Evolutionary conservation across 2,113 vertebrate species (phyloP).

Genomic region (Podiceps cristatus): DNA sequence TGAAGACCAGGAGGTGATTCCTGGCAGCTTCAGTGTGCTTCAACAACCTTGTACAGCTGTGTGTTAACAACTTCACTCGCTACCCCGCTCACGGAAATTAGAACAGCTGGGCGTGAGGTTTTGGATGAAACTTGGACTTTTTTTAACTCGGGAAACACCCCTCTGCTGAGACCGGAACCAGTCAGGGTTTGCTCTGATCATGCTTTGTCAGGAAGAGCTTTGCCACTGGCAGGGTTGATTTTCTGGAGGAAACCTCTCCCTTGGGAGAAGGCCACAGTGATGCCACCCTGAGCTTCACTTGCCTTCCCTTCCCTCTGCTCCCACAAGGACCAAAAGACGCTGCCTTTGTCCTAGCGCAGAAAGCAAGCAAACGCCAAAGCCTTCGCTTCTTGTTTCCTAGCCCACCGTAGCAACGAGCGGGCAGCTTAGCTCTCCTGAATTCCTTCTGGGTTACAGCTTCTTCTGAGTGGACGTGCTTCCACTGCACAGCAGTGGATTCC

Average conservation of each 20-base stretch:
- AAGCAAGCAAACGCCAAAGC: neutral
- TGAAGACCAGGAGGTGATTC: neutral
- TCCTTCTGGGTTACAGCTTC: neutral
- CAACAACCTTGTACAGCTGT: neutral
- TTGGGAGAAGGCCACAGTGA: neutral
- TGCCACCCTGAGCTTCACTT: neutral
- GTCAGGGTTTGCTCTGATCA: neutral
- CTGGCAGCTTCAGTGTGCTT: neutral
- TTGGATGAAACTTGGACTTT: neutral
- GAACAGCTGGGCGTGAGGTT: neutral
- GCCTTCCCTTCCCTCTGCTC: neutral
- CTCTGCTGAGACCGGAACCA: neutral
- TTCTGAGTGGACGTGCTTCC: neutral
- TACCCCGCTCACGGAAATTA: neutral
- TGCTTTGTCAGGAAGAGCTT: neutral
- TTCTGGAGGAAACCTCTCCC: neutral
- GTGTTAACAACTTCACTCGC: neutral
- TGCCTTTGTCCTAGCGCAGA: neutral
- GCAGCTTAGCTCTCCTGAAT: neutral
- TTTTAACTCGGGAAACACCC: neutral
- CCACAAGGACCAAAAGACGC: neutral
- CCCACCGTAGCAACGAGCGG: accelerated
- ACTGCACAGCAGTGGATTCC: neutral
- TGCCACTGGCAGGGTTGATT: neutral
- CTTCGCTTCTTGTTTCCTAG: neutral